These are phyloP conservation scores for Brachionus sp. DNA, from an alignment of 1,140 invertebrate genomes.

Conservation along the genomic window DNA sequence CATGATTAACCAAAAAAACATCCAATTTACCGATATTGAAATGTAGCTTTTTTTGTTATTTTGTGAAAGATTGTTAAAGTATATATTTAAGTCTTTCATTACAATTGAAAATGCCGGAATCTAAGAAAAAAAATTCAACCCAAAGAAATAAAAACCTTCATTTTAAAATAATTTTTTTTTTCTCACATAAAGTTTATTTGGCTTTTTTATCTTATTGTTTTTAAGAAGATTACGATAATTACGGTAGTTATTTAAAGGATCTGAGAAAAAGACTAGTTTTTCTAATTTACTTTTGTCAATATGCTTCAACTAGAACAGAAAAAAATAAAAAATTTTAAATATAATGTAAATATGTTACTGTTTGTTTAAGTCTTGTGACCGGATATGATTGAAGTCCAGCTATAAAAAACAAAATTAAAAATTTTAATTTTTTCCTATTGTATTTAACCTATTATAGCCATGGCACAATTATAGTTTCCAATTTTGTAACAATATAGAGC, in stretches of 20 bases:
- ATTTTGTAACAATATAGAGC: background rate
- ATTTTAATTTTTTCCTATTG: background rate
- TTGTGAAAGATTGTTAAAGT: background rate
- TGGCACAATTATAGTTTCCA: conserved; percentile 18
- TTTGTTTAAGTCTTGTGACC: background rate
- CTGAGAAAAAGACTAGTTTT: background rate
- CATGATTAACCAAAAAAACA: background rate
- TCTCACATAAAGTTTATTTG: background rate
- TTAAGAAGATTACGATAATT: background rate
- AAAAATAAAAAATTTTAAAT: background rate
- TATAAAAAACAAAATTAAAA: background rate
- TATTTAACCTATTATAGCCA: background rate
- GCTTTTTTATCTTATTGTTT: background rate
- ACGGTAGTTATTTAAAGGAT: background rate
- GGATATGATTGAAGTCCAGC: background rate
- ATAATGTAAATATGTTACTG: background rate
- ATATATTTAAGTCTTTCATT: conserved; percentile 41
- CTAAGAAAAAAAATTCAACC: background rate
- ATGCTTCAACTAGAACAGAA: background rate
- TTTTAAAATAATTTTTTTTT: background rate
- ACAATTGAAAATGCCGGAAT: conserved; percentile 23
- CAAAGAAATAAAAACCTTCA: too few species aligned
- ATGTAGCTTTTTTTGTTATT: background rate
- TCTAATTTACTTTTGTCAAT: conserved; percentile 15
- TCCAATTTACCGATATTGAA: background rate